A percentile compares a stretch with the other conserved stretches of the same genome.
Evolutionary conservation across 2,797 vertebrate species (phyloP).

Genomic region (Acanthurus leucopareius): DNA sequence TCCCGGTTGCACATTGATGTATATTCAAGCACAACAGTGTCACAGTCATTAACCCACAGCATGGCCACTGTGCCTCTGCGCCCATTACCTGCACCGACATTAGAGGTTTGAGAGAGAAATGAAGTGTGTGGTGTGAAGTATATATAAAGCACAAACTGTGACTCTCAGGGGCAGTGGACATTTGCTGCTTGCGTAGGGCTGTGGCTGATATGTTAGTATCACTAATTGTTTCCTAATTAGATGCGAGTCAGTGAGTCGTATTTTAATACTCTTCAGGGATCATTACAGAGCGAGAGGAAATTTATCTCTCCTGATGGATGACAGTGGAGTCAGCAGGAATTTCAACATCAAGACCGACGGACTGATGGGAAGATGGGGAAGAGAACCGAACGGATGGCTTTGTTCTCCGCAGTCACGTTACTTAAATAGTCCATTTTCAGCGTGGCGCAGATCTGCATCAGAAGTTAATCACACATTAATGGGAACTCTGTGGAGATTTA

Average conservation of each 20-base stretch:
- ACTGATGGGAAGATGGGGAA: constrained; percentile 50
- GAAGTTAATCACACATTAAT: constrained; percentile 83
- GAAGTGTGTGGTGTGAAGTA: constrained; percentile 60
- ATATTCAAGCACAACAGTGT: constrained; percentile 65
- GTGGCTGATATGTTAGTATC: constrained; percentile 79
- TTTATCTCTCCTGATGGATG: constrained; percentile 74
- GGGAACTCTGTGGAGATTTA: constrained; percentile 74
- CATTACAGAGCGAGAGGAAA: constrained; percentile 71
- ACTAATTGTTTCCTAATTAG: constrained; percentile 86
- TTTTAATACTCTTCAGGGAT: constrained; percentile 81
- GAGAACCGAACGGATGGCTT: constrained; percentile 62
- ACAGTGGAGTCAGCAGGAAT: constrained; percentile 71
- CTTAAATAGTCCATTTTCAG: constrained; percentile 77
- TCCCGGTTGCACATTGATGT: constrained; percentile 37
- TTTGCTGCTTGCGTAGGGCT: constrained; percentile 63
- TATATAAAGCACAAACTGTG: constrained; percentile 68
- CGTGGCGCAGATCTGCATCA: constrained; percentile 64
- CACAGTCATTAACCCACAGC: constrained; percentile 73
- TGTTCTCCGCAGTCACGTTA: constrained; percentile 62
- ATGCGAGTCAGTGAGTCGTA: constrained; percentile 79
- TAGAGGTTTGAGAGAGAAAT: constrained; percentile 60
- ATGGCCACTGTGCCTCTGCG: constrained; percentile 56
- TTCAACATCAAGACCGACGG: constrained; percentile 54
- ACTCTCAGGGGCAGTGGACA: constrained; percentile 63
- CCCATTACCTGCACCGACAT: constrained; percentile 63